Base-by-base conservation (phyloP, 2,888 invertebrate genomes). In the Tipula unca region DNA sequence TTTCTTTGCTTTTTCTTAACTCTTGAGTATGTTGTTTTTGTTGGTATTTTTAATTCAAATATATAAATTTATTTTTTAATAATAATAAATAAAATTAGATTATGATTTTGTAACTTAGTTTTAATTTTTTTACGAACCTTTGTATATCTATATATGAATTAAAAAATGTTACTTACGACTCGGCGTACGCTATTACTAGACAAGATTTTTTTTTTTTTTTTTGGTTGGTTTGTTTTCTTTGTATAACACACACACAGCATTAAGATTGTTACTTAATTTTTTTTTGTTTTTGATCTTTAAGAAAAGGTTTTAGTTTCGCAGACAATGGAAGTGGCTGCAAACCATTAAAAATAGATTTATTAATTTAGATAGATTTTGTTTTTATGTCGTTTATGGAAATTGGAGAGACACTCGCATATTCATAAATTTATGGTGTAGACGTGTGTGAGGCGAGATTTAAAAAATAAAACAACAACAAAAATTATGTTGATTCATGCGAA, bases 321-420 rank as follows among this genome's bases (percentile, higher is more conserved):
- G 48, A 48, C 48, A 48, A 48, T 48, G 48, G 48, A 48, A 48
- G 48, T 48, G 48, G 48, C 48, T 48, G n/a, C 8, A 48, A 17
- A 48, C 48, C n/a, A 48, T n/a, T 48, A 86, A 87, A 87, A 87
- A 86, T 86, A 87, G 86, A 87, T 48, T 48, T 48, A 86, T 29
- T 86, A 85, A 82, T 86, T 85, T 85, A 39, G 82, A 32, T 48
- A 32, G 2, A 39, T 10, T 39, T 10, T 3, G 35, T 35, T 35
- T 35, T 35, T 35, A 4, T 35, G 3, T 35, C 35, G 35, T 29
- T 29, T 25, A 32, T 42, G 29, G 17, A 29, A 29, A 20, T 29
- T 4, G 29, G 82, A 82, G 29, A 25, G 13, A 82, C 25, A 82
- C 39, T 39, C 39, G n/a, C n/a, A 48, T 48, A 48, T 48, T n/a